These are phyloP conservation scores for Anagrus nilaparvatae DNA, from an alignment of 1,140 invertebrate species.

Conservation along the genomic window DNA sequence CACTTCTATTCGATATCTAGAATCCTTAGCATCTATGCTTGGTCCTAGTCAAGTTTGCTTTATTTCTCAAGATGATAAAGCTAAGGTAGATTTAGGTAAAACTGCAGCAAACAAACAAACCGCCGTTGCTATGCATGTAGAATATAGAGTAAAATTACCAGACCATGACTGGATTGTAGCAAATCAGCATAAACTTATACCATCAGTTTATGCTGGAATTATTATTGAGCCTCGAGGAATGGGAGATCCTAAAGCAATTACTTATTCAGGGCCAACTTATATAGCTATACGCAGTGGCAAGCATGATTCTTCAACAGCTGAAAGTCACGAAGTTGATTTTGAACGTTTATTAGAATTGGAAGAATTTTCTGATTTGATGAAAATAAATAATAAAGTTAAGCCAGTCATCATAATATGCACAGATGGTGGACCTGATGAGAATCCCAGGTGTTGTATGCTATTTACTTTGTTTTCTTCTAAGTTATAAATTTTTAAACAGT, in stretches of 20 bases:
- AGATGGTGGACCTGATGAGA: slow-evolving; percentile 35
- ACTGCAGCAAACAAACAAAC: slow-evolving; percentile 35
- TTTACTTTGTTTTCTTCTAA: slow-evolving; percentile 14
- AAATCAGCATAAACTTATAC: slow-evolving; percentile 30
- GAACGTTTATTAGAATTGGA: slow-evolving; percentile 14
- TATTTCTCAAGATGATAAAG: slow-evolving; percentile 28
- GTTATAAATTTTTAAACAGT: background rate
- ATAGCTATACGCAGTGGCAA: slow-evolving; percentile 31
- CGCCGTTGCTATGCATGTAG: slow-evolving; percentile 27
- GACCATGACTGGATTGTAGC: slow-evolving; percentile 40
- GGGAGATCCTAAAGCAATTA: slow-evolving; percentile 24
- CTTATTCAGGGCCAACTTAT: slow-evolving; percentile 36
- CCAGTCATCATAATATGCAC: slow-evolving; percentile 9
- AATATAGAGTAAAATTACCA: slow-evolving; percentile 33
- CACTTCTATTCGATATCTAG: slow-evolving; percentile 9
- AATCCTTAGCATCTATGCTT: slow-evolving; percentile 19
- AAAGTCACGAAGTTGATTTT: slow-evolving; percentile 23
- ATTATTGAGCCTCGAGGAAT: slow-evolving; percentile 22
- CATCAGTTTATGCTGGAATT: slow-evolving; percentile 28
- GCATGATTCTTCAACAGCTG: slow-evolving; percentile 22
- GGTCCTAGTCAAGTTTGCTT: slow-evolving; percentile 19
- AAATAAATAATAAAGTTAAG: slow-evolving; percentile 14
- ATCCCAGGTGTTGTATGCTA: slow-evolving; percentile 31
- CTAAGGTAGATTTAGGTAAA: slow-evolving; percentile 33
- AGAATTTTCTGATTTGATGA: slow-evolving; percentile 6